A percentile compares a stretch with the other conserved stretches of the same genome.
Conservation (phyloP, 2,113 vertebrate genomes). For the Pyxicephalus adspersus region DNA sequence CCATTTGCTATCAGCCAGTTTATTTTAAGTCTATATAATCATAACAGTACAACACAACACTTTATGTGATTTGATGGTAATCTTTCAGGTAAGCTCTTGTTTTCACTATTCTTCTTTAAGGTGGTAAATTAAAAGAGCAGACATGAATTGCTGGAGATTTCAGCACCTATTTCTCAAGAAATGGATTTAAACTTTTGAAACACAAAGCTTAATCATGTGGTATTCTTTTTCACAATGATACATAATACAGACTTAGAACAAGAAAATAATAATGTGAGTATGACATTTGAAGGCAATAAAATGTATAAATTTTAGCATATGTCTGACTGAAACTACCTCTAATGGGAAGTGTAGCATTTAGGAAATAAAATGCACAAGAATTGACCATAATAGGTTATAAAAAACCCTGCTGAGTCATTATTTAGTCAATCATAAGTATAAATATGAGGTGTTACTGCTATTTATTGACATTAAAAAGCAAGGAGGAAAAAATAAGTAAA, state of each 20-base stretch:
- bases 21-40: no score
- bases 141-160: slow-evolving; percentile 16
- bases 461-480: slow-evolving; percentile 48
- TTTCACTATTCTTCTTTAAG: not conserved
- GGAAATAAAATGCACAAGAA: slow-evolving; percentile 24
- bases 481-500: slow-evolving; percentile 23
- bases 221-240: slow-evolving; percentile 25
- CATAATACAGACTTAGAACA: slow-evolving; percentile 18
- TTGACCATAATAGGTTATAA: slow-evolving; percentile 47
- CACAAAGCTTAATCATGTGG: not conserved
- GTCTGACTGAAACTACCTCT: slow-evolving; percentile 43
- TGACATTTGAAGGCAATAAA: slow-evolving; percentile 47
- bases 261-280: slow-evolving; percentile 47
- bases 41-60: no score
- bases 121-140: not conserved
- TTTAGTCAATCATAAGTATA: slow-evolving; percentile 49
- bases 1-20: no score
- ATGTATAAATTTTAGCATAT: slow-evolving; percentile 49
- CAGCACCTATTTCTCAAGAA: not conserved
- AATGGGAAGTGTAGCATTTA: slow-evolving; percentile 50
- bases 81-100: no score
- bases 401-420: slow-evolving; percentile 49
- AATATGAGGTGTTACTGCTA: slow-evolving; percentile 47
- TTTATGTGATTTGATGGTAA: no score
- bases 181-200: slow-evolving; percentile 24